Evolutionary conservation across 2,113 vertebrate species (phyloP).

Genomic region (Rhinolophus sinicus): DNA sequence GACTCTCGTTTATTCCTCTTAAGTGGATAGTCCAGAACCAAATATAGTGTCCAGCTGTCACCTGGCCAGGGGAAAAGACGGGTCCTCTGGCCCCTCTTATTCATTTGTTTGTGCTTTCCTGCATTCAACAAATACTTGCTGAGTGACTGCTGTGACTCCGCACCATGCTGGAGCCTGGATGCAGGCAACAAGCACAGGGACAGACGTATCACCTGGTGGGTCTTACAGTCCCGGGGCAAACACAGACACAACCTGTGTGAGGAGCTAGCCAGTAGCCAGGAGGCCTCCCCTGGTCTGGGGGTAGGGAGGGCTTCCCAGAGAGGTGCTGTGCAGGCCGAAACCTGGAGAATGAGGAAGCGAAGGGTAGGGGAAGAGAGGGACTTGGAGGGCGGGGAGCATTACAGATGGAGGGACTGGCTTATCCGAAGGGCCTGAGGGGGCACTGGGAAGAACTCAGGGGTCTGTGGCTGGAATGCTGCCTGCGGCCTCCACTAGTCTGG

Average conservation of each 20-base stretch:
- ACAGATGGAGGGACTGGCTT: background rate
- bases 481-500: background rate
- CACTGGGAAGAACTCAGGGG: background rate
- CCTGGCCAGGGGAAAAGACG: background rate
- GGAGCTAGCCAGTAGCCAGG: background rate
- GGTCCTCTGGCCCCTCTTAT: background rate
- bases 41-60: background rate
- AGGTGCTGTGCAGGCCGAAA: background rate
- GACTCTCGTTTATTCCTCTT: background rate
- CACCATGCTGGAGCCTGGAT: background rate
- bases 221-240: background rate
- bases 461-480: background rate
- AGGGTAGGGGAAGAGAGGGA: background rate
- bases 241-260: background rate
- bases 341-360: background rate
- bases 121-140: background rate
- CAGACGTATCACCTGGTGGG: background rate
- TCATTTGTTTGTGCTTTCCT: background rate
- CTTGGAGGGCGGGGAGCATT: background rate
- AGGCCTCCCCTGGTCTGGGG: too few relatives aligned
- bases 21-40: background rate
- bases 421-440: background rate
- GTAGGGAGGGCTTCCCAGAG: background rate
- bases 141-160: background rate
- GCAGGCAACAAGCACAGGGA: background rate